Conservation (phyloP, 2,113 vertebrate genomes). For the Marcusenius ussheri region DNA sequence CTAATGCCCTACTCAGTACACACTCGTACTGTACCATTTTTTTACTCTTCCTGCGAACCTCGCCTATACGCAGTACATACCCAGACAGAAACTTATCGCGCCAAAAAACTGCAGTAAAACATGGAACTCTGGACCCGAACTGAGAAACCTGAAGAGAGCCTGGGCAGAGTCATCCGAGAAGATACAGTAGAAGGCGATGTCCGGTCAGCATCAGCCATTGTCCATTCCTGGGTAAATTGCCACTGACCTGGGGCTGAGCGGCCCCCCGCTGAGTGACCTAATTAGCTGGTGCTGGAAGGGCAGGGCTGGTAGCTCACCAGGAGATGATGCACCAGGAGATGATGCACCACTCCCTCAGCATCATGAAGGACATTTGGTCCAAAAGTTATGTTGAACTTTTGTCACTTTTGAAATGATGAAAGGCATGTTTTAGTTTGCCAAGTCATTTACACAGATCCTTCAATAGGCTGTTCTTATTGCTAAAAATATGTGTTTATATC, state of each 20-base stretch:
- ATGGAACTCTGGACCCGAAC: background rate
- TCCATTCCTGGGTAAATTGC: conserved; percentile 40
- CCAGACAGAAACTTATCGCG: background rate
- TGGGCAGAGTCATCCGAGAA: conserved; percentile 50
- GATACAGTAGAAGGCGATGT: conserved; percentile 28
- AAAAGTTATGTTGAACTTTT: background rate
- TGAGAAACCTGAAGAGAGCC: conserved; percentile 43
- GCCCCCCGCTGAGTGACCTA: background rate
- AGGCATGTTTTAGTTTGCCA: background rate
- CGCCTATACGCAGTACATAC: background rate
- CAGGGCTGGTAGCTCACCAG: background rate
- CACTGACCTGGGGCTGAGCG: conserved; percentile 23
- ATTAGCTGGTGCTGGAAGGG: background rate
- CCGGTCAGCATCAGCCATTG: conserved; percentile 40
- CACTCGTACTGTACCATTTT: background rate
- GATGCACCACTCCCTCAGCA: background rate
- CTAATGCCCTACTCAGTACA: background rate
- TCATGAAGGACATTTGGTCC: background rate
- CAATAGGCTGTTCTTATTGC: background rate
- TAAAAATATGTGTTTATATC: background rate
- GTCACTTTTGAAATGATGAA: background rate
- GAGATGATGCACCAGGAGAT: background rate
- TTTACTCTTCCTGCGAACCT: background rate
- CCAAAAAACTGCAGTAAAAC: background rate
- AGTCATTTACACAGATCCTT: background rate